Base-by-base conservation (phyloP, 1,140 invertebrate genomes). In the Cydia splendana region DNA sequence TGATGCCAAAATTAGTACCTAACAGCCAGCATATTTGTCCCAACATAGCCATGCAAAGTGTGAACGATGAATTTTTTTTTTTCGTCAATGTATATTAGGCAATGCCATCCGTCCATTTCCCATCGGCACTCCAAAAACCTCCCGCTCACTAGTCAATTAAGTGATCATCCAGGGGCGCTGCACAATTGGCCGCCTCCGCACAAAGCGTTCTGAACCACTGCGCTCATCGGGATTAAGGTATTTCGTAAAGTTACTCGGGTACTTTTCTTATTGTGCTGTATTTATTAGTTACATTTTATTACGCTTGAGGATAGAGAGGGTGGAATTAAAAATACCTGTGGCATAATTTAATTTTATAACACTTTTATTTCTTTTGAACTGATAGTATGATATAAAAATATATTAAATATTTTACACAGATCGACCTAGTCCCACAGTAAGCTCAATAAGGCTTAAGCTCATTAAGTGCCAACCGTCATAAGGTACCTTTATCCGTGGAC, bases 121-220 rank as follows among this genome's bases (percentile, higher is more conserved):
- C 80, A 76, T 34, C 34, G 5, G 24, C 12, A 42, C 75, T 78
- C 83, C 84, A 79, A 86, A 87, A 89, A 89, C 80, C 83, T 88
- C n/a, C n/a, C 87, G 84, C 85, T 86, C 82, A 78, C 82, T 87
- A 90, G 88, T 92, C 91, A 92, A 92, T 92, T 92, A 92, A 90
- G 88, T 90, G 86, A 90, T 92, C 90, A 91, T 84, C 79, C 89
- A 91, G 90, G 89, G 89, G 90, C 89, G 85, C 81, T 82, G 84
- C 85, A 85, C 90, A 91, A 92, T 90, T 88, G 91, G 89, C 87
- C 91, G 91, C 91, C 88, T 92, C 81, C 79, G 82, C 86, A 92
- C 88, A 92, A 92, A 79, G 85, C 87, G 79, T 62, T 62, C 57
- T 62, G 57, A 62, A 62, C 57, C 51, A 53, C 51, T 53, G 48